Percentiles rank a stretch among this genome's conserved stretches.
Conservation (phyloP, 2,888 invertebrate genomes). For the Baronia brevicornis region DNA sequence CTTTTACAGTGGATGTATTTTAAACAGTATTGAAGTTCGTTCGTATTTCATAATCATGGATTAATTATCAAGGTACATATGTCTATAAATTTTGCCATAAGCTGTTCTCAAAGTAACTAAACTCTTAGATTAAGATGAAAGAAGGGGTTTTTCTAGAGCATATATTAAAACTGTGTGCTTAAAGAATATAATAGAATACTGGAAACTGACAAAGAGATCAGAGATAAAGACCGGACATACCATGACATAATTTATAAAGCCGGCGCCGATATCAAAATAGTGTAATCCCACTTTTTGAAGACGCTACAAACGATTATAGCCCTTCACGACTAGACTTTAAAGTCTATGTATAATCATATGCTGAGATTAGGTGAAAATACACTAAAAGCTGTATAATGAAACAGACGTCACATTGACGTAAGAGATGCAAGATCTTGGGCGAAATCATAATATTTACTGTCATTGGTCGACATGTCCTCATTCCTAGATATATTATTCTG, state of each 20-base stretch:
- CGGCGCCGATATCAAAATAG: slow-evolving; percentile 63
- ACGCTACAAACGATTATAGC: slow-evolving; percentile 36
- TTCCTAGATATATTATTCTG: slow-evolving; percentile 58
- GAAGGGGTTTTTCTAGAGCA: slow-evolving; percentile 35
- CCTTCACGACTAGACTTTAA: slow-evolving; percentile 38
- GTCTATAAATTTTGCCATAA: slow-evolving; percentile 41
- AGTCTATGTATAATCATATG: slow-evolving; percentile 31
- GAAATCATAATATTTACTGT: slow-evolving; percentile 70
- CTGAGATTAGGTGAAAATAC: slow-evolving; percentile 42
- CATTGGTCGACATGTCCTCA: slow-evolving; percentile 50
- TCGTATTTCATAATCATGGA: slow-evolving; percentile 19
- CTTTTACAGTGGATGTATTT: slow-evolving; percentile 16
- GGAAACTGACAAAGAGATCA: slow-evolving; percentile 50
- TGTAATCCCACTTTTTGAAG: slow-evolving; percentile 32
- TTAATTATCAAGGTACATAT: slow-evolving; percentile 19
- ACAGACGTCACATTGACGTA: slow-evolving; percentile 72
- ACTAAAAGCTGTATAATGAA: slow-evolving; percentile 55
- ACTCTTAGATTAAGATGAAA: slow-evolving; percentile 37
- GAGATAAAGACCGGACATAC: slow-evolving; percentile 63
- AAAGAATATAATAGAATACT: slow-evolving; percentile 37
- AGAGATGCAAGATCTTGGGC: slow-evolving; percentile 64
- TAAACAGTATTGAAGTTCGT: slow-evolving; percentile 20
- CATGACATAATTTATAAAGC: slow-evolving; percentile 62
- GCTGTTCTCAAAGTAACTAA: slow-evolving; percentile 36
- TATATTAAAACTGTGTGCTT: slow-evolving; percentile 44